phyloP scores from a whole-genome alignment of 2,888 invertebrate genomes.

The Pachycephus smyrnensis region DNA sequence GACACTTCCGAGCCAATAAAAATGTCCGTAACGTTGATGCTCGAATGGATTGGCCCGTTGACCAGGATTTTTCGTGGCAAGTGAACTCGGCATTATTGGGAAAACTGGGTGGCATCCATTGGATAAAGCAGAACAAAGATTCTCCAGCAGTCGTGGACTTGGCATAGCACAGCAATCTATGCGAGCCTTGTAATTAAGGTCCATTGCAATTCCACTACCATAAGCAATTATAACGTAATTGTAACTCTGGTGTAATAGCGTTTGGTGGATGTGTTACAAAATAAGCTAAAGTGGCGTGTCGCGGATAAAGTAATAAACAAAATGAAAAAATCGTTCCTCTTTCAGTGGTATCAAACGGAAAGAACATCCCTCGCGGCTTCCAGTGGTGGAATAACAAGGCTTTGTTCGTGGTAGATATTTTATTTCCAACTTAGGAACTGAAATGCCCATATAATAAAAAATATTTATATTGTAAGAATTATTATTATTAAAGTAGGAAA shows the following conservation, averaged over 20 bases:
- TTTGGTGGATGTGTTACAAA: conserved; percentile 14
- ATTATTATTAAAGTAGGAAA: conserved; percentile 49
- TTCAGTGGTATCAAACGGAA: neutral
- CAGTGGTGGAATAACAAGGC: conserved; percentile 7
- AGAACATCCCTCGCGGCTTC: neutral
- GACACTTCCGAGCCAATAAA: neutral
- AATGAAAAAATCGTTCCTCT: neutral
- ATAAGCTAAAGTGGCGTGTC: conserved; percentile 16
- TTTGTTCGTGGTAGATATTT: conserved; percentile 52
- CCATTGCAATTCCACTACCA: conserved; percentile 27
- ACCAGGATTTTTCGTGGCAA: neutral
- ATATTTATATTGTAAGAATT: conserved; percentile 51
- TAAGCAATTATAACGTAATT: conserved; percentile 33
- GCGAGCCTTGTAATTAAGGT: conserved; percentile 29
- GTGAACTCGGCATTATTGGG: neutral
- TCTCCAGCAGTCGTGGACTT: neutral
- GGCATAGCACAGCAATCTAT: conserved; percentile 13
- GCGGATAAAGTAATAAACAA: neutral
- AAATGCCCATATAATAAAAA: conserved; percentile 61
- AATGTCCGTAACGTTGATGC: neutral
- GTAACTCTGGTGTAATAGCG: conserved; percentile 28
- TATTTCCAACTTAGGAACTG: conserved; percentile 61
- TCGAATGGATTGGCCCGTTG: neutral
- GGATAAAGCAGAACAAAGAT: neutral
- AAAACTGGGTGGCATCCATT: neutral